phyloP scores from a whole-genome alignment of 1,140 invertebrate species.

The Phortica variegata region DNA sequence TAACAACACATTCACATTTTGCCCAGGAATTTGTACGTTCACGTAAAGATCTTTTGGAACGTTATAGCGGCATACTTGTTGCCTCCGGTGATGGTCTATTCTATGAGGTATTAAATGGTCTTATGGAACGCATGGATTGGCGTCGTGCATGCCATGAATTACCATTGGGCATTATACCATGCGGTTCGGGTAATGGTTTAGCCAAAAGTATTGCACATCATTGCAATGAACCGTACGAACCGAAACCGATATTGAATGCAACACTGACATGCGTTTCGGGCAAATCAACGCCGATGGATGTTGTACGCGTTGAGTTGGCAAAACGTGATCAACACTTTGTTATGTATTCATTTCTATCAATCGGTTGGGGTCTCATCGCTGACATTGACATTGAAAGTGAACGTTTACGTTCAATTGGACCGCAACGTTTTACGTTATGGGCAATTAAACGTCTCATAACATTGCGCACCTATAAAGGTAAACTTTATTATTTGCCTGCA shows the following conservation, averaged over 20 bases:
- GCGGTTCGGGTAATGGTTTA: conserved; percentile 93
- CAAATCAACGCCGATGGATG: conserved; percentile 76
- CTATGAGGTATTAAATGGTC: conserved; percentile 90
- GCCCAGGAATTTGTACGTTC: conserved; percentile 79
- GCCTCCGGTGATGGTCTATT: conserved; percentile 94
- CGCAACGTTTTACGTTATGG: conserved; percentile 88
- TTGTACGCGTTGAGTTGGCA: conserved; percentile 77
- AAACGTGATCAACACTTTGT: conserved; percentile 61
- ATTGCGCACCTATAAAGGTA: conserved; percentile 70
- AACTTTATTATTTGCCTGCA: conserved; percentile 66
- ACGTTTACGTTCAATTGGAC: conserved; percentile 81
- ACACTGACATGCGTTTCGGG: conserved; percentile 79
- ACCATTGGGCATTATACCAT: conserved; percentile 86
- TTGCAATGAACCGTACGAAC: conserved; percentile 79
- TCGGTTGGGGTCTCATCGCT: conserved; percentile 93
- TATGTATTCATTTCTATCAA: conserved; percentile 88
- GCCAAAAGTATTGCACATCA: conserved; percentile 78
- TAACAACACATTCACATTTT: conserved; percentile 85
- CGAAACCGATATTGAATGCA: conserved; percentile 75
- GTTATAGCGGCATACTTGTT: conserved; percentile 71
- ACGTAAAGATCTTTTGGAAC: conserved; percentile 73
- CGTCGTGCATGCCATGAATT: conserved; percentile 70
- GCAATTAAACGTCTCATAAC: conserved; percentile 77
- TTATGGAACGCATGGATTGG: conserved; percentile 87
- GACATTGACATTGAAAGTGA: conserved; percentile 98